Conservation (phyloP, 1,140 invertebrate genomes). For the Tetramorium parvispinum region DNA sequence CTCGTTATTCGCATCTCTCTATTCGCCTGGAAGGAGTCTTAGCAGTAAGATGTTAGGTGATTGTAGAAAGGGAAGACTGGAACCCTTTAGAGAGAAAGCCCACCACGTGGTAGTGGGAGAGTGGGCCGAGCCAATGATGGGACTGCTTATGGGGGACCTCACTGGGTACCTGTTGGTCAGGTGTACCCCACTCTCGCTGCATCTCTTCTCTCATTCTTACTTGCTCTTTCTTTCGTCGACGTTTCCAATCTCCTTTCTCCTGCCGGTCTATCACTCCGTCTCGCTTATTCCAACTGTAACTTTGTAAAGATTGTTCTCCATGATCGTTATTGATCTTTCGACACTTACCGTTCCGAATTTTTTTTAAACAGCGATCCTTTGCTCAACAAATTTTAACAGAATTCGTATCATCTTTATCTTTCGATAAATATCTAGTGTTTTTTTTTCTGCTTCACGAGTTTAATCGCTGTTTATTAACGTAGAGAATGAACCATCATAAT, state of each 20-base stretch:
- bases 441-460: background rate
- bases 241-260: constrained; percentile 64
- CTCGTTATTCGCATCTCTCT: constrained; percentile 58
- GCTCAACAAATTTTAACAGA: background rate
- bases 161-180: constrained; percentile 80
- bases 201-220: constrained; percentile 51
- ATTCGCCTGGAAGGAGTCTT: constrained; percentile 51
- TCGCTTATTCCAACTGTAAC: constrained; percentile 51
- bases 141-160: constrained; percentile 77
- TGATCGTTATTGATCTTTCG: constrained; percentile 78
- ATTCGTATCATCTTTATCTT: background rate
- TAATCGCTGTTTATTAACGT: background rate
- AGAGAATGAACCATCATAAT: background rate
- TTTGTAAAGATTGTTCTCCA: constrained; percentile 71
- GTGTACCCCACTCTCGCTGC: constrained; percentile 77
- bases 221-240: constrained; percentile 50
- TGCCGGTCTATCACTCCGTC: constrained; percentile 46
- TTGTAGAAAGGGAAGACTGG: constrained; percentile 67
- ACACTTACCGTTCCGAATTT: constrained; percentile 67
- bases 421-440: background rate
- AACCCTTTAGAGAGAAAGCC: constrained; percentile 64
- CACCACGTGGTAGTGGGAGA: constrained; percentile 69
- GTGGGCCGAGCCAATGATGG: constrained; percentile 80
- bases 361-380: background rate
- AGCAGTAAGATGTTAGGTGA: constrained; percentile 57